phyloP scores from a whole-genome alignment of 2,797 vertebrate species.

The Darevskia mixta region DNA sequence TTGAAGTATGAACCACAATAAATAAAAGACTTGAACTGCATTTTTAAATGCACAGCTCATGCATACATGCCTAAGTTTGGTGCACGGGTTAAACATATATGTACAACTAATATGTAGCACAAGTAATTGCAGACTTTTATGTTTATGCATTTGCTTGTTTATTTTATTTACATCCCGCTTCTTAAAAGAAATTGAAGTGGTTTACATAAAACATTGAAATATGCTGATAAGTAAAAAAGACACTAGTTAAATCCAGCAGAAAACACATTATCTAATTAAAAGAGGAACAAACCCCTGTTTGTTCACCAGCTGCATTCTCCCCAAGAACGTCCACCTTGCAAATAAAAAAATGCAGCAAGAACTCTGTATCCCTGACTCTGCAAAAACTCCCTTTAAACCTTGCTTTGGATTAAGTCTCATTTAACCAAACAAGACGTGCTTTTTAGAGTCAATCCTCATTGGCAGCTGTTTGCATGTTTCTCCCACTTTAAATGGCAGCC shows the following conservation, averaged over 20 bases:
- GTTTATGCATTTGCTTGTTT: neutral
- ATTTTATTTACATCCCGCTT: neutral
- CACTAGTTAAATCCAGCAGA: neutral
- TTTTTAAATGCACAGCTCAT: neutral
- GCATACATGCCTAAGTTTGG: neutral
- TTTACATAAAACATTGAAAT: neutral
- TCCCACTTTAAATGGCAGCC: neutral
- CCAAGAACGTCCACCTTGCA: neutral
- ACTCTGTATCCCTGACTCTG: neutral
- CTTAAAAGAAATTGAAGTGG: neutral
- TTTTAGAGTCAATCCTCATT: neutral
- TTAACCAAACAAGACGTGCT: neutral
- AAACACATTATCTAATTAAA: neutral
- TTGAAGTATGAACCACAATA: neutral
- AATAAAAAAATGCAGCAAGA: neutral
- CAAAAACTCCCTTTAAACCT: neutral
- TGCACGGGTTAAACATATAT: neutral
- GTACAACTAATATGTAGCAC: neutral
- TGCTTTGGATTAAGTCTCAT: neutral
- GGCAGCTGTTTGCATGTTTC: neutral
- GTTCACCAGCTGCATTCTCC: neutral
- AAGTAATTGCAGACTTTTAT: neutral
- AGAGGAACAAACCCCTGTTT: neutral
- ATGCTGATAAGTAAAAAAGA: neutral
- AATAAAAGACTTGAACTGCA: neutral